A percentile compares a stretch with the other conserved stretches of the same genome.
Conservation (phyloP, 2,797 vertebrate species). For the Poecilia wingei region DNA sequence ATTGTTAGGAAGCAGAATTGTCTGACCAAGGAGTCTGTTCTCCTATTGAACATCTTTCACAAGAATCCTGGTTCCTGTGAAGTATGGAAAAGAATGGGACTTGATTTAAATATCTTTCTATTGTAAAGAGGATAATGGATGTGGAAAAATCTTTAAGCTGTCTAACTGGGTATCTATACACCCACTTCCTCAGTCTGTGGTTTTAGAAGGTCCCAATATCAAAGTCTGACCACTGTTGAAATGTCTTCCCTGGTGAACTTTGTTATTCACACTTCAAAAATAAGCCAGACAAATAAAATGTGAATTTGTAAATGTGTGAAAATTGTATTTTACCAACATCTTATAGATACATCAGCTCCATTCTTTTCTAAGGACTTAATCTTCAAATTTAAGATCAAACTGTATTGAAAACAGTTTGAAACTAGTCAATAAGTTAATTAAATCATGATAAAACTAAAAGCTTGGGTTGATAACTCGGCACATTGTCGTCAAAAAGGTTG, state of each 20-base stretch:
- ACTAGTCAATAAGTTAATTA: neutral
- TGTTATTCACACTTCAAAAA: neutral
- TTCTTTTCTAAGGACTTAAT: neutral
- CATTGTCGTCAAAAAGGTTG: neutral
- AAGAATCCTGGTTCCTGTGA: neutral
- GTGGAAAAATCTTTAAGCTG: neutral
- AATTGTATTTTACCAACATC: neutral
- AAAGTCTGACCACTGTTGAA: neutral
- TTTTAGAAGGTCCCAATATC: neutral
- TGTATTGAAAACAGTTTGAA: neutral
- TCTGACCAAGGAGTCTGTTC: neutral
- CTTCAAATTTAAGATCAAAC: neutral
- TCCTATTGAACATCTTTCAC: neutral
- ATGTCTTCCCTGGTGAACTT: neutral
- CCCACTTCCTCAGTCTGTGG: neutral
- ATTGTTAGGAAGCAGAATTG: neutral
- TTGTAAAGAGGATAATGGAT: neutral
- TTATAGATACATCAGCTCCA: neutral
- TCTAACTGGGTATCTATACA: neutral
- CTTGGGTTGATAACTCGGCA: neutral
- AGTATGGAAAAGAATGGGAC: neutral
- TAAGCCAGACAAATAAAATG: neutral
- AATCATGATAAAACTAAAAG: neutral
- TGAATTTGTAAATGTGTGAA: neutral
- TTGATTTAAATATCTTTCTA: neutral